phyloP scores from a whole-genome alignment of 2,797 vertebrate genomes.

The Aeoliscus strigatus region DNA sequence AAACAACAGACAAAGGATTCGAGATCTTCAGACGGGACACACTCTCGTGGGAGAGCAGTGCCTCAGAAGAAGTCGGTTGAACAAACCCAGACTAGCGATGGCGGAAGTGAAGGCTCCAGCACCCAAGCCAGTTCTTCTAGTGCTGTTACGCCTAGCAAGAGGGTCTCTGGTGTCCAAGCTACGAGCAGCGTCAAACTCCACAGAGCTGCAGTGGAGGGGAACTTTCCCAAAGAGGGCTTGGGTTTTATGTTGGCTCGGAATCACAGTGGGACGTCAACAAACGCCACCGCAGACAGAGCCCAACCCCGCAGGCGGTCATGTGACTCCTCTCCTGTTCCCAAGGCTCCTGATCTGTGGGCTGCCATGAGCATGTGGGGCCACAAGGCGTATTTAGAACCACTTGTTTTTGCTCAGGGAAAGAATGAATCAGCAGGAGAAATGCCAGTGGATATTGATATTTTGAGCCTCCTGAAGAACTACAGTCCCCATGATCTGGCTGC shows the following conservation, averaged over 20 bases:
- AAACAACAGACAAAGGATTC: constrained; percentile 54
- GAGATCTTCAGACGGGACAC: constrained; percentile 28
- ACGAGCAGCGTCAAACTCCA: constrained; percentile 62
- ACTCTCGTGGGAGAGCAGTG: constrained; percentile 29
- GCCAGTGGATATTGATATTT: constrained; percentile 83
- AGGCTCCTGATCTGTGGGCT: constrained; percentile 65
- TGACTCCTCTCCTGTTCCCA: constrained; percentile 49
- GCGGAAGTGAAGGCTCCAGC: constrained; percentile 55
- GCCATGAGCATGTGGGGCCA: constrained; percentile 66
- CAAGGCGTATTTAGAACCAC: constrained; percentile 58
- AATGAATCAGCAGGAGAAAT: constrained; percentile 77
- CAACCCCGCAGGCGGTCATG: constrained; percentile 55
- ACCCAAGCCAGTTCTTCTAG: constrained; percentile 55
- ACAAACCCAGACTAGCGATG: constrained; percentile 35
- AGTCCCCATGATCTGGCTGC: constrained; percentile 88
- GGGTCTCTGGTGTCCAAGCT: constrained; percentile 58
- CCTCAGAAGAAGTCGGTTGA: constrained; percentile 57
- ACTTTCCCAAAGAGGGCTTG: constrained; percentile 73
- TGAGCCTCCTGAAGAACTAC: constrained; percentile 90
- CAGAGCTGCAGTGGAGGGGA: constrained; percentile 71
- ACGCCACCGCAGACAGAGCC: constrained; percentile 39
- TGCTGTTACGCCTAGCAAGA: constrained; percentile 46
- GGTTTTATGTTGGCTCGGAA: constrained; percentile 78
- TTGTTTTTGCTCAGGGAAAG: constrained; percentile 71
- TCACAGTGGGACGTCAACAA: constrained; percentile 63